These are phyloP conservation scores for Mechanitis mazaeus DNA, from an alignment of 2,888 invertebrate genomes.

Conservation along the genomic window DNA sequence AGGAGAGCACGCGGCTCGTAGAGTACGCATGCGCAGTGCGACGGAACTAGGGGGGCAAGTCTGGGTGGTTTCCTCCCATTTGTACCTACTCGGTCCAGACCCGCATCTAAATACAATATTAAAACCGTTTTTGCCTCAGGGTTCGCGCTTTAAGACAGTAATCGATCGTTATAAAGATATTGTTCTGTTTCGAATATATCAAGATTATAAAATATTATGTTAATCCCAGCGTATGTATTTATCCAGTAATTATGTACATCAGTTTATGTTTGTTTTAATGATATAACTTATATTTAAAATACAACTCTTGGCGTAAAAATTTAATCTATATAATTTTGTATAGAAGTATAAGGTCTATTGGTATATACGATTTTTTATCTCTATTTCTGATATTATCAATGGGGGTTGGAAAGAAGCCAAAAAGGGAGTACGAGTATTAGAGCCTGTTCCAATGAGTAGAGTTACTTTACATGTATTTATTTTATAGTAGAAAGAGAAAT, in stretches of 20 bases:
- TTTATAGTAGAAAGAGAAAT: slow-evolving; percentile 14
- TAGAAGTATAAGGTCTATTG: not conserved
- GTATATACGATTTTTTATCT: slow-evolving; percentile 45
- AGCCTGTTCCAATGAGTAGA: slow-evolving; percentile 34
- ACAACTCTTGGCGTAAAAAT: no score
- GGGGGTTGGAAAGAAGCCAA: slow-evolving; percentile 57
- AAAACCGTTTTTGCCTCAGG: slow-evolving; percentile 43
- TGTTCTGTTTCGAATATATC: not conserved
- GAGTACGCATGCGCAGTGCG: slow-evolving; percentile 62
- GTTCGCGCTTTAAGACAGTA: slow-evolving; percentile 33
- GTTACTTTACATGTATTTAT: slow-evolving; percentile 4
- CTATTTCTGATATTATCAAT: slow-evolving; percentile 54
- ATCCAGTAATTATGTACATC: no score
- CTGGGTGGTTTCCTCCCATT: slow-evolving; percentile 31
- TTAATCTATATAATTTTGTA: no score
- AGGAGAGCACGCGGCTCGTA: slow-evolving; percentile 62
- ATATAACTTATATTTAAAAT: no score
- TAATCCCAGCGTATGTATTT: not conserved
- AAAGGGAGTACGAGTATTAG: slow-evolving; percentile 36
- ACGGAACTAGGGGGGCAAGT: slow-evolving; percentile 17
- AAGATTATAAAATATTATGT: not conserved
- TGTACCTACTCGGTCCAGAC: slow-evolving; percentile 35
- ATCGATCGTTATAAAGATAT: not conserved
- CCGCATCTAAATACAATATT: slow-evolving; percentile 47
- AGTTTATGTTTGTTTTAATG: no score